Evolutionary conservation across 2,797 vertebrate genomes (phyloP), one percentile per base, ranked within the genome.

Genomic region (Dendrocincla fuliginosa): DNA sequence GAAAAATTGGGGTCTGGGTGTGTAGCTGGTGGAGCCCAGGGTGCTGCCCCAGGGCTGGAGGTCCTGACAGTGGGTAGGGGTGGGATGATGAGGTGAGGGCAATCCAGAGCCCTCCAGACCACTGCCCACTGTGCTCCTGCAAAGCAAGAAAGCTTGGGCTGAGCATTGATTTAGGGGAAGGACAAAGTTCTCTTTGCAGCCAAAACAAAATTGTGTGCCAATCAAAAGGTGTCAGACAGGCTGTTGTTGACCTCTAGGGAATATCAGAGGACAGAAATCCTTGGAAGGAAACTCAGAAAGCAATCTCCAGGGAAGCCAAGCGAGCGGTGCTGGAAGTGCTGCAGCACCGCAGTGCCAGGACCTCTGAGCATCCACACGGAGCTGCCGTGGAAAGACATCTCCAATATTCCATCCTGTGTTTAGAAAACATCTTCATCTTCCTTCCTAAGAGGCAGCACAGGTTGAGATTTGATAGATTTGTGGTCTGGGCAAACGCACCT

Each of bases 251-350:
- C 56, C 89, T 49, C 53, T 42, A 24, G 86, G 90, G 84, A 96
- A 60, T 44, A 80, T 55, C 68, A 80, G 90, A 93, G 64, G 88
- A 88, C 83, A 84, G 86, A 95, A 71, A 74, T 53, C 68, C 84
- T 83, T 44, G 49, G 70, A 73, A 92, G 16, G 35, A 90, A 87
- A 87, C 76, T 87, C 6, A 1, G 30, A 61, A 86, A 60, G 10
- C 24, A 87, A 65, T 74, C 81, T 76, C 68, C 53, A 64, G 88
- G 70, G 90, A 82, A 84, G 56, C 10, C 25, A 32, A 18, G 37
- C 17, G 5, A 69, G 32, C 30, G 1, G 16, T 53, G 37, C 53
- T 86, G 83, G 76, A 64, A 83, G 11, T 27, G 83, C 74, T 77
- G 75, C 59, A 65, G 79, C 16, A 39, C 32, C 1, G 0, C 0